These are phyloP conservation scores for Boleophthalmus pectinirostris DNA, from an alignment of 2,113 vertebrate genomes.

Conservation along the genomic window DNA sequence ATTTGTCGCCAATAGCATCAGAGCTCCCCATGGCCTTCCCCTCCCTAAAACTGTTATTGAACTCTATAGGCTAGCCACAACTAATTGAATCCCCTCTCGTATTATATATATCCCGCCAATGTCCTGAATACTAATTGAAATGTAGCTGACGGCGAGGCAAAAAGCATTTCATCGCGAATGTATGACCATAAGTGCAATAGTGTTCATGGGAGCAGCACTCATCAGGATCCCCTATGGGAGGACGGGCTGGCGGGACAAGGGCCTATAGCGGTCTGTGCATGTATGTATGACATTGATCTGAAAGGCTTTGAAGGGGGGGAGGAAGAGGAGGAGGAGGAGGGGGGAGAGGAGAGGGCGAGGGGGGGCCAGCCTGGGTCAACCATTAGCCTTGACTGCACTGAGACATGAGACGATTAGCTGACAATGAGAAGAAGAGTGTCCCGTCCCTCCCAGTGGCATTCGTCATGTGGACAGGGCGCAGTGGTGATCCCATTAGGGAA, in stretches of 20 bases:
- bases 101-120: not conserved
- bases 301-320: constrained; percentile 2
- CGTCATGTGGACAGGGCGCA: constrained; percentile 54
- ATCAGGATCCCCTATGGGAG: constrained; percentile 12
- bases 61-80: constrained; percentile 7
- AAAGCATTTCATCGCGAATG: constrained; percentile 26
- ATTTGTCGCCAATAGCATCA: not conserved
- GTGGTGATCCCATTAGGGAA: constrained; percentile 63
- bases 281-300: constrained; percentile 40
- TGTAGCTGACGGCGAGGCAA: not conserved
- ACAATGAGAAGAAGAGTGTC: constrained; percentile 50
- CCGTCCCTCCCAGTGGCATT: constrained; percentile 42
- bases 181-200: constrained; percentile 19
- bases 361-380: constrained; percentile 7
- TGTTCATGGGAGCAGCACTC: constrained; percentile 34
- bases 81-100: constrained; percentile 1
- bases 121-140: constrained; percentile 7
- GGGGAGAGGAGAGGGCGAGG: not conserved
- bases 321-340: constrained; percentile 2
- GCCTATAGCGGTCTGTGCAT: constrained; percentile 7
- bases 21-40: not conserved
- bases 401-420: constrained; percentile 46
- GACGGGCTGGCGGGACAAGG: constrained; percentile 3
- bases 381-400: constrained; percentile 44
- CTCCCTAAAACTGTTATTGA: constrained; percentile 7